Base-by-base conservation (phyloP, 1,140 invertebrate genomes). In the Sycophaga agraensis region DNA sequence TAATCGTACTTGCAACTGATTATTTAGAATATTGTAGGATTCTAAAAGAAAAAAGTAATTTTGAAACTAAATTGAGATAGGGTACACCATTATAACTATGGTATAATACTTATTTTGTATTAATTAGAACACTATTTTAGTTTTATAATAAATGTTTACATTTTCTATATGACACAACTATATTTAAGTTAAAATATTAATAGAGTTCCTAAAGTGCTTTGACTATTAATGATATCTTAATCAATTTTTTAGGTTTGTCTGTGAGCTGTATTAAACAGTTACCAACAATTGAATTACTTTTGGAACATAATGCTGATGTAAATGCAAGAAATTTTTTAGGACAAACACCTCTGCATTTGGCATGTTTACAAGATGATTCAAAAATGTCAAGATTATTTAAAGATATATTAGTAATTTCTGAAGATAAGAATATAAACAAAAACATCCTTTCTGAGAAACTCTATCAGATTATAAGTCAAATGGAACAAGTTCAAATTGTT, bases 341-440 rank as follows among this genome's bases (percentile, higher is more conserved):
- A 14, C 24, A 49, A 56, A 56, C 31, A 24, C 53, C 60, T 16
- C 19, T 56, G 12, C 60, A 62, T 56, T 43, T 56, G 19, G 53
- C 60, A 12, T 62, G 60, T 46, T 43, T 56, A 26, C 60, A 49
- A 39, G 49, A 17, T 26, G 35, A 49, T 14, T 9, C 22, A n/a
- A 56, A 54, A 40, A 42, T 62, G 28, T 31, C 16, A 14, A 55
- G 50, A 42, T 24, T 42, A 42, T n/a, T 53, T 14, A 12, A 56
- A 50, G 37, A 50, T 22, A 35, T 43, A 16, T 19, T 39, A 28
- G 6, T 17, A n/a, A 16, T 14, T 2, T 12, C 19, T 24, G 39
- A 49, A 16, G 12, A n/a, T 7, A 17, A 62, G 6, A 31, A 61
- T 21, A 1, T 0, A n/a, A 48, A 46, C 11, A 17, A 43, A 46